phyloP scores from a whole-genome alignment of 2,888 invertebrate genomes.

The Tenthredo mesomela region DNA sequence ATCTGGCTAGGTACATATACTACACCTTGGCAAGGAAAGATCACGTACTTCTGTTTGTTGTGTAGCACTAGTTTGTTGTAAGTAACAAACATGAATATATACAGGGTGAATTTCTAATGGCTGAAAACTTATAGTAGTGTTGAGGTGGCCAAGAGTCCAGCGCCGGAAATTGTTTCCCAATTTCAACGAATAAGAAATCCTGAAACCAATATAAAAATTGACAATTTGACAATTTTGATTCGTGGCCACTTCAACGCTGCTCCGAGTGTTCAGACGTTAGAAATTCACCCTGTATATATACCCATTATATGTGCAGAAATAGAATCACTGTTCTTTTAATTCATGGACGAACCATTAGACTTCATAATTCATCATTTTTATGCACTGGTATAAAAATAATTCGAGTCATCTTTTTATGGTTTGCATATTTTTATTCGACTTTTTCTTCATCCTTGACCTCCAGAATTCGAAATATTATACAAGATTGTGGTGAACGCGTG shows the following conservation, averaged over 20 bases:
- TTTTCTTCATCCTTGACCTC: background rate
- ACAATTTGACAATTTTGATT: too few species aligned
- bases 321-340: background rate
- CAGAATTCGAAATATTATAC: background rate
- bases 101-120: too few species aligned
- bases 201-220: too few species aligned
- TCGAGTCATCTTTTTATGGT: background rate
- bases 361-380: background rate
- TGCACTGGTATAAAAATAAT: background rate
- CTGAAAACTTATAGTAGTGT: too few species aligned
- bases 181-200: too few species aligned
- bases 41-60: slow-evolving; percentile 31
- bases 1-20: background rate
- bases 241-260: too few species aligned
- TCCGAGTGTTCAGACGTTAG: too few species aligned
- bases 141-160: too few species aligned
- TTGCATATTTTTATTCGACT: background rate
- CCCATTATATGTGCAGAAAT: background rate
- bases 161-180: too few species aligned
- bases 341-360: background rate
- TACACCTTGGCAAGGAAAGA: slow-evolving; percentile 15
- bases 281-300: too few species aligned
- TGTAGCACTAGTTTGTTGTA: background rate
- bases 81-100: background rate
- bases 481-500: background rate